phyloP scores from a whole-genome alignment of 2,888 invertebrate species.

The Timema cristinae region DNA sequence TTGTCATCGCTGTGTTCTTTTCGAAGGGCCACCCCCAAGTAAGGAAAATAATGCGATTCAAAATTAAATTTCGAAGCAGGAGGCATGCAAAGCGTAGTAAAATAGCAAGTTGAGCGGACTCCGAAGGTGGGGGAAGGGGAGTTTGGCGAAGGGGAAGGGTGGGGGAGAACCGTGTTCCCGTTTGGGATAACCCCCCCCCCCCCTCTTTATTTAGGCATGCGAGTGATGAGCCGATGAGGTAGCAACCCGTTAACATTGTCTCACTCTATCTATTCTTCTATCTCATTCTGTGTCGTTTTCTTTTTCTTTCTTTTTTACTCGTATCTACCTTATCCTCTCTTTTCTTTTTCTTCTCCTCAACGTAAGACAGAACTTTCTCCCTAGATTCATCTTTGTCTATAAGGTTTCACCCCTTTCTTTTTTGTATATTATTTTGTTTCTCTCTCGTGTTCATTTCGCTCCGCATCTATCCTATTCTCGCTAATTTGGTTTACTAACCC shows the following conservation, averaged over 20 bases:
- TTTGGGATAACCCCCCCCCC: neutral
- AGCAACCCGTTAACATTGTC: neutral
- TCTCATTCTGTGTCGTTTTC: neutral
- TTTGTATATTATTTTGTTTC: neutral
- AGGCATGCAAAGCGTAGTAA: constrained; percentile 12
- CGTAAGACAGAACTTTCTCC: neutral
- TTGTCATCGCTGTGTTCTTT: no score
- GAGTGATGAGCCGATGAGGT: constrained; percentile 19
- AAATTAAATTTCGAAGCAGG: constrained; percentile 27
- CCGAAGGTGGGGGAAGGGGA: constrained; percentile 5
- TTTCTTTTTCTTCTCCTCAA: constrained; percentile 6
- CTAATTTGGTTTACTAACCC: no score
- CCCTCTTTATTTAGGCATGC: constrained; percentile 22
- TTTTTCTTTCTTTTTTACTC: neutral
- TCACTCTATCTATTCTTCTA: neutral
- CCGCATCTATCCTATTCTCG: neutral
- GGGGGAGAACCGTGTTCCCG: neutral
- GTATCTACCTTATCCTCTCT: neutral
- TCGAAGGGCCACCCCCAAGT: no score
- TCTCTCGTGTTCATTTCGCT: neutral
- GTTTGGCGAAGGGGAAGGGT: neutral
- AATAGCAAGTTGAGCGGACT: neutral
- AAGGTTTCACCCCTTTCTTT: constrained; percentile 1
- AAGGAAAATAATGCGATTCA: constrained; percentile 26
- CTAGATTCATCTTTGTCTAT: constrained; percentile 4